Evolutionary conservation across 2,797 vertebrate genomes (phyloP), one percentile per base, ranked within the genome.

Genomic region (Chelon auratus): DNA sequence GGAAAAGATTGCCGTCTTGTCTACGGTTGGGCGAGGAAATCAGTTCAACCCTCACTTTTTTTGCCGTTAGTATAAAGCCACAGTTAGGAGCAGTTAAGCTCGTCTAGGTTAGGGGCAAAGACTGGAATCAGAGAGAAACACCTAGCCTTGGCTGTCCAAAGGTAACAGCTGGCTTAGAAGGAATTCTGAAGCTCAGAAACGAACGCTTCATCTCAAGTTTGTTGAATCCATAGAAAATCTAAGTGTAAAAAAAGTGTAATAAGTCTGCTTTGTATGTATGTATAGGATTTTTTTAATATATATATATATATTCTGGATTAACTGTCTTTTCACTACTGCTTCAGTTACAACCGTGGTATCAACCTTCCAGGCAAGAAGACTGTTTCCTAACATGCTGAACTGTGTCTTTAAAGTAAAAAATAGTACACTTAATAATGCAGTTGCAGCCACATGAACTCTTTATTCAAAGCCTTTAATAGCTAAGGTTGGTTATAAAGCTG

Each of bases 201-300:
- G 39, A 24, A 64, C 9, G 3, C 17, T 1, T 62, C 37, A 22
- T 24, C 7, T 39, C 17, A 47, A 18, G 26, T 52, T 13, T 54
- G 45, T 55, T 62, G 40, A 54, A 68, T 55, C 22, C 17, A 15
- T 36, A 0, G 30, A 72, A 59, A 45, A 22, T 37, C 12, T 54
- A 42, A n/a, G 56, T 55, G 54, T 47, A 71, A 56, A 51, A 73
- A 74, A 33, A 33, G 6, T 7, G 30, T 33, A 33, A 33, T 18
- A 33, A 33, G 7, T 33, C 30, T 8, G 7, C 30, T 33, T 33
- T 33, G 3, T 33, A 33, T 2, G 7, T 33, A 0, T 33, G 5
- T 7, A 1, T 33, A 33, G 30, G 5, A 33, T 33, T 33, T 33
- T 33, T 33, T 5, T 7, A 33, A 1, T 33, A 3, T 33, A 33